Conservation (phyloP, 1,140 invertebrate species). For the Trachymyrmex cornetzi region DNA sequence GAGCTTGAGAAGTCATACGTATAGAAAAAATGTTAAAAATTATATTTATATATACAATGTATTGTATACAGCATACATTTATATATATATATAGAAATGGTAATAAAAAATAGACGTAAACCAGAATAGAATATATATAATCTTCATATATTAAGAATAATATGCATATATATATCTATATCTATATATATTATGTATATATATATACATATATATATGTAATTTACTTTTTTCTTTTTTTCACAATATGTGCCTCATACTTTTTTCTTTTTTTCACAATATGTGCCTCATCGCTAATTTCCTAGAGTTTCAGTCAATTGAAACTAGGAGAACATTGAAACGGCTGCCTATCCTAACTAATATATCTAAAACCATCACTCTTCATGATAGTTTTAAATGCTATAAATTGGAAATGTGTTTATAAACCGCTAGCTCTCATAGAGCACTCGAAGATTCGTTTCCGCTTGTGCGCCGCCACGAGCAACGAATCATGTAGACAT, state of each 20-base stretch:
- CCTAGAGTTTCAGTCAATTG: constrained; percentile 76
- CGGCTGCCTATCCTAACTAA: constrained; percentile 75
- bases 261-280: constrained; percentile 51
- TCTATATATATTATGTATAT: constrained; percentile 76
- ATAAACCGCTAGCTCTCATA: constrained; percentile 39
- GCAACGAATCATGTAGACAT: constrained; percentile 2
- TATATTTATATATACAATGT: constrained; percentile 47
- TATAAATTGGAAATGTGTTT: constrained; percentile 76
- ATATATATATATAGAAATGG: constrained; percentile 36
- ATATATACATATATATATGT: constrained; percentile 64
- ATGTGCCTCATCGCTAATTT: constrained; percentile 54
- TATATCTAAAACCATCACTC: constrained; percentile 77
- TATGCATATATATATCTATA: constrained; percentile 76
- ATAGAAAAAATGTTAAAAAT: constrained; percentile 34
- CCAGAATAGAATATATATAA: constrained; percentile 76
- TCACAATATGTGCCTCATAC: constrained; percentile 49
- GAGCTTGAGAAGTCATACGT: constrained; percentile 24
- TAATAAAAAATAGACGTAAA: constrained; percentile 68
- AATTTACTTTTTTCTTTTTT: constrained; percentile 52
- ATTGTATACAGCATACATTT: constrained; percentile 10
- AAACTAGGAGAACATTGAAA: constrained; percentile 76
- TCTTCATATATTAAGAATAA: constrained; percentile 82
- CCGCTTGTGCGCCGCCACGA: neutral
- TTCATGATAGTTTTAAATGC: constrained; percentile 77
- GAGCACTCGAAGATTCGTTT: constrained; percentile 29